Percentiles rank a stretch among this genome's conserved stretches.
These are phyloP conservation scores for Suncus etruscus DNA, from an alignment of 2,113 vertebrate genomes.

Conservation along the genomic window DNA sequence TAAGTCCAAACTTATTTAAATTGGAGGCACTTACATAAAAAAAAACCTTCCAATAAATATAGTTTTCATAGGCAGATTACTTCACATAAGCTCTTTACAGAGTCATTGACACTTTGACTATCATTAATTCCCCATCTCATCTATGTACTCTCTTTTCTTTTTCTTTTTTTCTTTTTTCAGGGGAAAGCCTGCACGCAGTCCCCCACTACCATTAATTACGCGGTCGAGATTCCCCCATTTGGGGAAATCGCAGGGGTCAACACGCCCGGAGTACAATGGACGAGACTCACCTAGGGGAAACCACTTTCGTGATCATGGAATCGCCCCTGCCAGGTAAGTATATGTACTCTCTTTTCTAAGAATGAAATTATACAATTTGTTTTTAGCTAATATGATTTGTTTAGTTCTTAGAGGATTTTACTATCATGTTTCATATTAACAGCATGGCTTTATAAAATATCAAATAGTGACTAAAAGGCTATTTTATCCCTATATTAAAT, in stretches of 20 bases:
- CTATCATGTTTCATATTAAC: conserved; percentile 7
- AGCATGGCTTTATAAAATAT: not conserved
- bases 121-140: too few relatives aligned
- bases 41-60: not conserved
- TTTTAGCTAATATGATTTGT: not conserved
- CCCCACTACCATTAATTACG: too few relatives aligned
- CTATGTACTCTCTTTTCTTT: not conserved
- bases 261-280: too few relatives aligned
- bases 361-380: not conserved
- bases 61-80: fast-evolving
- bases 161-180: too few relatives aligned
- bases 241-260: too few relatives aligned
- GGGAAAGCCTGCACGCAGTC: too few relatives aligned
- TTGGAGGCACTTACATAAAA: not conserved
- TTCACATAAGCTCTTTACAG: not conserved
- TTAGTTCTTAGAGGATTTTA: not conserved
- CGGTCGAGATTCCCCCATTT: too few relatives aligned
- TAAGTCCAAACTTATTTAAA: not conserved
- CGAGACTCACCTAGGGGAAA: too few relatives aligned
- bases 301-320: too few relatives aligned
- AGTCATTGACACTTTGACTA: not conserved
- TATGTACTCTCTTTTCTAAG: not conserved
- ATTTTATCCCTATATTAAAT: not conserved
- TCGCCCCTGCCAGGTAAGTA: too few relatives aligned
- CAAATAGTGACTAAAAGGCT: not conserved